phyloP scores from a whole-genome alignment of 2,888 invertebrate species.

The Lycocerus yunnanus region DNA sequence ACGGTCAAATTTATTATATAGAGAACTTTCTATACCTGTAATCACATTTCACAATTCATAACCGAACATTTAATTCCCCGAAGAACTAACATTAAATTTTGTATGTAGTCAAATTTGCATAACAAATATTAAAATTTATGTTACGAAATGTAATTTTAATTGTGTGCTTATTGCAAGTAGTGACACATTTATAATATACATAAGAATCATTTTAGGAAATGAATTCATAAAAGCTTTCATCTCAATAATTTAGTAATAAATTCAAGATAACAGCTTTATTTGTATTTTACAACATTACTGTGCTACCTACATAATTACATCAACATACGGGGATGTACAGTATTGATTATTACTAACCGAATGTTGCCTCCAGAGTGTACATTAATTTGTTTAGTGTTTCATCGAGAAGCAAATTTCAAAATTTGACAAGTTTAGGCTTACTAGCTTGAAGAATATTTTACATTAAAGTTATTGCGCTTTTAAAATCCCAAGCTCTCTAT shows the following conservation, averaged over 20 bases:
- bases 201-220: not conserved
- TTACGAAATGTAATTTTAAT: not conserved
- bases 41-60: not conserved
- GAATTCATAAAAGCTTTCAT: not conserved
- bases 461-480: no score
- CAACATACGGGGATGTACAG: no score
- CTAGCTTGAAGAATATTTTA: no score
- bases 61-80: not conserved
- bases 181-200: not conserved
- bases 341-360: no score
- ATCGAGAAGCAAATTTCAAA: no score
- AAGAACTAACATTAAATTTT: not conserved
- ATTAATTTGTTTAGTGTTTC: no score
- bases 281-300: no score
- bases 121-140: not conserved
- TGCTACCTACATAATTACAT: no score
- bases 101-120: not conserved
- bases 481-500: no score
- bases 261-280: no score
- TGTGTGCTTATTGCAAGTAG: not conserved
- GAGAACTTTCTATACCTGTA: not conserved
- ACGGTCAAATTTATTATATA: not conserved
- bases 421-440: no score
- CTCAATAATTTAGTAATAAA: not conserved
- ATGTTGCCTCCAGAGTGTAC: no score